These are phyloP conservation scores for Geopemphigus sp. DNA, from an alignment of 1,140 invertebrate genomes.

Conservation along the genomic window DNA sequence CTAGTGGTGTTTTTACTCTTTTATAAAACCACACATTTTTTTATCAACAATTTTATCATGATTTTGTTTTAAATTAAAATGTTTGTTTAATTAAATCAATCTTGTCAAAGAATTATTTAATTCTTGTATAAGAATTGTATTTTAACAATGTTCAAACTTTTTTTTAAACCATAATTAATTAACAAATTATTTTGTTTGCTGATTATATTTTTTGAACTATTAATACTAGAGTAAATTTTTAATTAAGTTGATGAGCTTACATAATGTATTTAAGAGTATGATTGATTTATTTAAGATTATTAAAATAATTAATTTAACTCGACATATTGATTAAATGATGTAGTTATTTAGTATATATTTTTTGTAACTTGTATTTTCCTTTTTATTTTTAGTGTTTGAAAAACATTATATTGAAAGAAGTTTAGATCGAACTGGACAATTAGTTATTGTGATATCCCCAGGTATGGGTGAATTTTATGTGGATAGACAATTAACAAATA, in stretches of 20 bases:
- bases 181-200: background rate
- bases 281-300: no score
- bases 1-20: no score
- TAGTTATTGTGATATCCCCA: conserved; percentile 96
- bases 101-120: no score
- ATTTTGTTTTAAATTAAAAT: no score
- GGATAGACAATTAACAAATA: conserved; percentile 92
- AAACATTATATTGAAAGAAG: conserved; percentile 96
- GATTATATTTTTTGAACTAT: background rate
- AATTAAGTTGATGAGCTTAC: background rate
- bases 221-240: background rate
- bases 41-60: no score
- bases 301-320: no score
- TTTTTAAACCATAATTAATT: no score
- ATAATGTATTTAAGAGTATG: background rate
- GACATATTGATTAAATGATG: no score
- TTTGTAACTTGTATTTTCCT: conserved; percentile 32
- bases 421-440: conserved; percentile 96
- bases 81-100: background rate
- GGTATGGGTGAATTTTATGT: conserved; percentile 98
- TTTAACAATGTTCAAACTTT: no score
- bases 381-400: conserved; percentile 79
- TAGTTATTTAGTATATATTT: background rate
- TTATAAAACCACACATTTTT: no score
- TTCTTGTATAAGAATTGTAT: no score